Conservation (phyloP, 2,113 vertebrate species). For the Clarias magur region DNA sequence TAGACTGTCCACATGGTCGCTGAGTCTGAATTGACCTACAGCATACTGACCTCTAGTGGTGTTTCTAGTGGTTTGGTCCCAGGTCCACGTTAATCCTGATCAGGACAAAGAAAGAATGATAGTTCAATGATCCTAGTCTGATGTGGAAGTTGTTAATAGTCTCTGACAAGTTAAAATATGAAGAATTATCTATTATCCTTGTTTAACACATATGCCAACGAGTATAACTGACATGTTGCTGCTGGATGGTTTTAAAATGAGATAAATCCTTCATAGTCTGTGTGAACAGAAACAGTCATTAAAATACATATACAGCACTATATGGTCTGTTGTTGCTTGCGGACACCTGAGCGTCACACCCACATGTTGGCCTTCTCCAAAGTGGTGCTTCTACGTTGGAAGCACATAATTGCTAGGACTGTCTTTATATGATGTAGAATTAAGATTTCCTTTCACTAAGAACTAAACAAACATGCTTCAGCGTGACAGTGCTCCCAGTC, state of each 20-base stretch:
- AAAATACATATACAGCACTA: background rate
- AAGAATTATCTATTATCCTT: background rate
- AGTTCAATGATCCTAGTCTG: background rate
- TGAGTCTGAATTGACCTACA: background rate
- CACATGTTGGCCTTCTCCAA: background rate
- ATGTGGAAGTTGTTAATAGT: background rate
- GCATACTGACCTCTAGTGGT: constrained; percentile 50
- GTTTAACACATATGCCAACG: background rate
- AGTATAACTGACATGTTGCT: background rate
- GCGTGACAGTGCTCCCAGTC: background rate
- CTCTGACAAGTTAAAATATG: background rate
- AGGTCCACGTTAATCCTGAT: background rate
- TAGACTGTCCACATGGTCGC: background rate
- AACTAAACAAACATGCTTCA: background rate
- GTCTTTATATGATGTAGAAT: background rate
- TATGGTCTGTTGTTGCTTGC: background rate
- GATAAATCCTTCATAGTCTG: background rate
- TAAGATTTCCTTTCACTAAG: background rate
- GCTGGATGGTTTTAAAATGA: background rate
- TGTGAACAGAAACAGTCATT: background rate
- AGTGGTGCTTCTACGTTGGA: background rate
- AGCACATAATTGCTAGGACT: background rate
- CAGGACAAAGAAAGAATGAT: background rate
- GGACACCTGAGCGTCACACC: background rate
- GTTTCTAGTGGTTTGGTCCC: background rate